phyloP scores from a whole-genome alignment of 2,113 vertebrate species.

The Theristicus caerulescens region DNA sequence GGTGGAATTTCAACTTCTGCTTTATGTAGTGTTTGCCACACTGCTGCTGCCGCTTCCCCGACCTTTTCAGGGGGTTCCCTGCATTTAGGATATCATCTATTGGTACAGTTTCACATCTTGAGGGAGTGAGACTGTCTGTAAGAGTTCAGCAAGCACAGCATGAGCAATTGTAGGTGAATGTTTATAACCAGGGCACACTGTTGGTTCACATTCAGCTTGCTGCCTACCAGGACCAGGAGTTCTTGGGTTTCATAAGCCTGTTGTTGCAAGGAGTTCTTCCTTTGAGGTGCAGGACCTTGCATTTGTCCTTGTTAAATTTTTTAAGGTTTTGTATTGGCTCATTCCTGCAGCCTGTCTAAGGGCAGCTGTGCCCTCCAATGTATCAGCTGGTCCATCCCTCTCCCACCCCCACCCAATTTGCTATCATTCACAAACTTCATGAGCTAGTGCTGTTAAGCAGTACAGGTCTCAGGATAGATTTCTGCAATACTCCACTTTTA shows the following conservation, averaged over 20 bases:
- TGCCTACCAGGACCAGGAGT: background rate
- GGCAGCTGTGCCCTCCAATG: background rate
- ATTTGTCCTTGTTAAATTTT: background rate
- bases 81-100: too few species aligned
- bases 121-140: too few species aligned
- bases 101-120: too few species aligned
- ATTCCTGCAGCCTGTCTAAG: background rate
- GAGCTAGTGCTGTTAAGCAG: background rate
- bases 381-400: background rate
- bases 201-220: background rate
- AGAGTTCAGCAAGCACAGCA: too few species aligned
- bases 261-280: background rate
- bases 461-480: background rate
- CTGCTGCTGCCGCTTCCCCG: too few species aligned
- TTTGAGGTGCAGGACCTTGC: background rate
- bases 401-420: background rate
- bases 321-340: background rate
- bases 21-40: too few species aligned
- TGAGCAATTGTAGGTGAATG: too few species aligned
- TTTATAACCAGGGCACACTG: background rate
- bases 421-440: background rate
- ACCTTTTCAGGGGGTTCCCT: too few species aligned
- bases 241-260: background rate
- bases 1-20: too few species aligned
- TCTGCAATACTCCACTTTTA: background rate